These are phyloP conservation scores for Danaus melanippus DNA, from an alignment of 1,140 invertebrate genomes.

Conservation along the genomic window DNA sequence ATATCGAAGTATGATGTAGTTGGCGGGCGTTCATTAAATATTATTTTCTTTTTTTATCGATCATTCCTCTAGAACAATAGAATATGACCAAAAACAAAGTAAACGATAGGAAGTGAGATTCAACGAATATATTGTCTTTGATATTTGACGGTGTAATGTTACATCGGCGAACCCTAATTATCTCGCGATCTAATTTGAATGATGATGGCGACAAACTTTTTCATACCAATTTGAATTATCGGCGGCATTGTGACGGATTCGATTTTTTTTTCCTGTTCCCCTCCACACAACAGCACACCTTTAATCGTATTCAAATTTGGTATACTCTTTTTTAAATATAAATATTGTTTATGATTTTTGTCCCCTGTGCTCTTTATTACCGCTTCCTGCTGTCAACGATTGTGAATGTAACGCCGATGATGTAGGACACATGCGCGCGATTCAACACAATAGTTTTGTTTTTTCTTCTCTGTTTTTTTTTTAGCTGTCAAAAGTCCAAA, in stretches of 20 bases:
- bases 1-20: constrained; percentile 15
- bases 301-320: constrained; percentile 61
- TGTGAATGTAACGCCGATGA: constrained; percentile 51
- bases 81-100: too few relatives aligned
- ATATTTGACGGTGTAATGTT: background rate
- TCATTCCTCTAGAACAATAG: too few relatives aligned
- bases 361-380: constrained; percentile 46
- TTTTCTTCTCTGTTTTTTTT: constrained; percentile 10
- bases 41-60: too few relatives aligned
- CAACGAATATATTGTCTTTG: too few relatives aligned
- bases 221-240: constrained; percentile 48
- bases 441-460: constrained; percentile 27
- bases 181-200: constrained; percentile 56
- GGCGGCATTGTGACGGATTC: constrained; percentile 41
- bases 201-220: constrained; percentile 48
- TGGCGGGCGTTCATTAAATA: too few relatives aligned
- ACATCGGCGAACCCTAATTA: constrained; percentile 31
- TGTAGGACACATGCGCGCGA: constrained; percentile 41
- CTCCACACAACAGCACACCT: constrained; percentile 37
- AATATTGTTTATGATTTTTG: constrained; percentile 59
- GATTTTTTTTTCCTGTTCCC: constrained; percentile 37
- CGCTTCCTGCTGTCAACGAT: constrained; percentile 58
- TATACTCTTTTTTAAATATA: constrained; percentile 48
- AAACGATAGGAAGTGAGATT: too few relatives aligned
- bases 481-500: constrained; percentile 28